A percentile compares a stretch with the other conserved stretches of the same genome.
Conservation (phyloP, 2,113 vertebrate genomes). For the Athene cunicularia region DNA sequence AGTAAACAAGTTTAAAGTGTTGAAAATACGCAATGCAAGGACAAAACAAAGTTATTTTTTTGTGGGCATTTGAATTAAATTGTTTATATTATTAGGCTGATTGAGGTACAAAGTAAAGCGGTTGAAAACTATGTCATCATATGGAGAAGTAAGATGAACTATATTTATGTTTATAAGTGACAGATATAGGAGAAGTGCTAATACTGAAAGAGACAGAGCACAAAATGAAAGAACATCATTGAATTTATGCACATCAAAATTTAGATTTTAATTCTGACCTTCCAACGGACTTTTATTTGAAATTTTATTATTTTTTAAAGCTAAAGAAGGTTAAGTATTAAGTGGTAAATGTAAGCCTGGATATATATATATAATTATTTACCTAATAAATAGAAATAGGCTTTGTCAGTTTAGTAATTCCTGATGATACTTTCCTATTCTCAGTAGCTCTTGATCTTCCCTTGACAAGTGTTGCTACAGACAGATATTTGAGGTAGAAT, state of each 20-base stretch:
- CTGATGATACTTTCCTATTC: not conserved
- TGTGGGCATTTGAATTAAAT: slow-evolving; percentile 17
- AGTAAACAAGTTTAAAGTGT: slow-evolving; percentile 37
- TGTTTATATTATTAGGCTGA: not conserved
- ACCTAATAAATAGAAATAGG: not conserved
- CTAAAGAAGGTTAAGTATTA: not conserved
- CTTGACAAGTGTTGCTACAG: not conserved
- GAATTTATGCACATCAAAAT: not conserved
- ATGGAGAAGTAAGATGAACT: not conserved
- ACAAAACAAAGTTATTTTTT: slow-evolving; percentile 42
- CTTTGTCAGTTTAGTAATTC: not conserved
- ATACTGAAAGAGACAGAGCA: not conserved
- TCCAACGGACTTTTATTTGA: not conserved
- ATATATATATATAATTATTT: not conserved
- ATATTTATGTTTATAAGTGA: not conserved
- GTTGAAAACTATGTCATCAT: not conserved
- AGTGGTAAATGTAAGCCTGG: not conserved
- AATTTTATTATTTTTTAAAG: not conserved
- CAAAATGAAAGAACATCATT: not conserved
- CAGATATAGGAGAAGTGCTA: not conserved
- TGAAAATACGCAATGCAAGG: slow-evolving; percentile 4
- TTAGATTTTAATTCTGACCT: not conserved
- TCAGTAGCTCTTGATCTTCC: not conserved
- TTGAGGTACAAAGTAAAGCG: not conserved
- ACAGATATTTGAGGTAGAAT: not conserved